Evolutionary conservation across 1,140 invertebrate genomes (phyloP).

Genomic region (Idris sp.): DNA sequence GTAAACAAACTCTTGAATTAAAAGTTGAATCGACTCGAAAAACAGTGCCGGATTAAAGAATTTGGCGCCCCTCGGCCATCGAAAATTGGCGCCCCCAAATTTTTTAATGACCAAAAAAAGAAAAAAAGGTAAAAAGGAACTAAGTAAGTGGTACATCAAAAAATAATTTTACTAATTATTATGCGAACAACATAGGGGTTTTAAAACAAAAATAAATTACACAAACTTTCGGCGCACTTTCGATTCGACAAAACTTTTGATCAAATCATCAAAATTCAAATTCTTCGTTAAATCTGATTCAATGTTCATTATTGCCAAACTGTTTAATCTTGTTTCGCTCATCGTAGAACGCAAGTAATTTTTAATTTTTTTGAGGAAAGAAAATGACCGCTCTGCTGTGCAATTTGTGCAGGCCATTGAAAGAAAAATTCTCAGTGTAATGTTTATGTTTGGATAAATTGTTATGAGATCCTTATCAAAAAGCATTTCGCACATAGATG

Average conservation of each 20-base stretch:
- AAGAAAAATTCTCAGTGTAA: constrained; percentile 35
- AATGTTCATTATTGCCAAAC: constrained; percentile 39
- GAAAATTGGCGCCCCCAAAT: too few species aligned
- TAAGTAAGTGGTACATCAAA: too few species aligned
- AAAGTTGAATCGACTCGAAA: too few species aligned
- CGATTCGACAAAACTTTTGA: constrained; percentile 13
- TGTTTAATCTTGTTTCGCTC: constrained; percentile 36
- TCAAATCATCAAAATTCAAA: constrained; percentile 30
- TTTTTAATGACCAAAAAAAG: too few species aligned
- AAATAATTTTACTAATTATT: too few species aligned
- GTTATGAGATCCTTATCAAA: background rate
- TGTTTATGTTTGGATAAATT: constrained; percentile 31
- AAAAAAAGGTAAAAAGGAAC: too few species aligned
- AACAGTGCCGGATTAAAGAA: too few species aligned
- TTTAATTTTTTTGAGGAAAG: constrained; percentile 41
- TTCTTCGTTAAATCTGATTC: constrained; percentile 19
- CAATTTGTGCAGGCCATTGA: constrained; percentile 36
- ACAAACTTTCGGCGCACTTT: constrained; percentile 8
- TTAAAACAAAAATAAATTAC: too few species aligned
- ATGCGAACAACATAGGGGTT: too few species aligned
- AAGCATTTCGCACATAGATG: constrained; percentile 5
- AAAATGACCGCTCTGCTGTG: constrained; percentile 42
- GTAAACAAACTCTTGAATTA: too few species aligned
- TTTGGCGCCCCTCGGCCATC: too few species aligned
- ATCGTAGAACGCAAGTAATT: constrained; percentile 37